A percentile compares a stretch with the other conserved stretches of the same genome.
Conservation (phyloP, 2,797 vertebrate species). For the Tragopan temminckii region DNA sequence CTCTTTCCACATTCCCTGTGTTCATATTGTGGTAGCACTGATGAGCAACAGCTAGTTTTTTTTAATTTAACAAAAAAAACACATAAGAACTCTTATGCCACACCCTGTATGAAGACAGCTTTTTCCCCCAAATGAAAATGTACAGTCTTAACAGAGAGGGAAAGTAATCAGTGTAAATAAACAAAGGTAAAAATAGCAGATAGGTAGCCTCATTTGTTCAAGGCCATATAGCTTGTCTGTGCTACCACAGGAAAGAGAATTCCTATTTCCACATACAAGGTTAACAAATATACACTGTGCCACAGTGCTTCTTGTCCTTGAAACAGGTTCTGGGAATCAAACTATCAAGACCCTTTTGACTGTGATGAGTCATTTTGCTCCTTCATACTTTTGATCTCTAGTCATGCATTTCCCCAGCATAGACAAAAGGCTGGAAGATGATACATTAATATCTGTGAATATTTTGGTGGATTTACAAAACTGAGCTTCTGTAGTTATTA, state of each 20-base stretch:
- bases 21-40: not conserved
- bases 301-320: not conserved
- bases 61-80: too few species aligned
- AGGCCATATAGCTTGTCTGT: not conserved
- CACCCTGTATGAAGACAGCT: not conserved
- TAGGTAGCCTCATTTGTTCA: not conserved
- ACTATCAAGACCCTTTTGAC: not conserved
- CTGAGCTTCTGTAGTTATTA: not conserved
- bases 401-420: not conserved
- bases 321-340: not conserved
- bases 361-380: not conserved
- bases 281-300: not conserved
- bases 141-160: not conserved
- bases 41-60: not conserved
- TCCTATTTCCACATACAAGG: not conserved
- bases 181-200: not conserved
- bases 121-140: not conserved
- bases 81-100: not conserved
- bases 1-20: not conserved
- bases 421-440: not conserved
- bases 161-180: not conserved
- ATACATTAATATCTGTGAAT: not conserved
- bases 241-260: not conserved
- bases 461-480: conserved; percentile 12
- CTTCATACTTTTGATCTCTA: conserved; percentile 1